Evolutionary conservation across 2,113 vertebrate genomes (phyloP).

Genomic region (Ardeotis arabs): DNA sequence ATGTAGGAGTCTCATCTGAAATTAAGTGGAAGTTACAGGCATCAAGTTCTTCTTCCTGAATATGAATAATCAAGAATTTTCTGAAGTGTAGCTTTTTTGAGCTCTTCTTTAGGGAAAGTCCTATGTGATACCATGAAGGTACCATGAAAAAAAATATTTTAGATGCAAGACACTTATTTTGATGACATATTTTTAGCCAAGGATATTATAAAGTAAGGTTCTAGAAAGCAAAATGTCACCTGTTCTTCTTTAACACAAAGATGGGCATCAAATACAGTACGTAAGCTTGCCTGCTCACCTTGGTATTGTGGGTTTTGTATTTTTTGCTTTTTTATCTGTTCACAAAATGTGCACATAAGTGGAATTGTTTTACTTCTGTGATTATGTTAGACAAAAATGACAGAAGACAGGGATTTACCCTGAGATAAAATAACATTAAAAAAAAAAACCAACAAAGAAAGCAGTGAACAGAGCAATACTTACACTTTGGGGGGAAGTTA

Average conservation of each 20-base stretch:
- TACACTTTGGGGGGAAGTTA: background rate
- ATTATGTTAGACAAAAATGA: background rate
- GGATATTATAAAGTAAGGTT: background rate
- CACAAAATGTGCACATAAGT: background rate
- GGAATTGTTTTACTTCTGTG: constrained; percentile 7
- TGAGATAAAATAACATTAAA: background rate
- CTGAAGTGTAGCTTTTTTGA: background rate
- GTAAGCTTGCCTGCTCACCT: background rate
- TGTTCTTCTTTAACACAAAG: background rate
- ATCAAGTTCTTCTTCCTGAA: constrained; percentile 16
- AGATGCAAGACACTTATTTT: background rate
- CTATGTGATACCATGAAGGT: background rate
- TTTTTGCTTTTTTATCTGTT: constrained; percentile 24
- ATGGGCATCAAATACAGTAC: background rate
- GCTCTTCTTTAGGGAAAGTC: background rate
- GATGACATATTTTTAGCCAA: constrained; percentile 37
- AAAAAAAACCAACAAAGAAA: background rate
- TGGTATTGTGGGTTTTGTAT: background rate
- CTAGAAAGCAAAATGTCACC: background rate
- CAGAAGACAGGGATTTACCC: constrained; percentile 25
- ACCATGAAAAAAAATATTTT: background rate
- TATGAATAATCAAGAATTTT: constrained; percentile 29
- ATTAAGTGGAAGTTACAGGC: constrained; percentile 52
- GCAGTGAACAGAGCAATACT: constrained; percentile 3
- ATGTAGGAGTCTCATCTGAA: constrained; percentile 46